These are phyloP conservation scores for Muscicapa comitata DNA, from an alignment of 2,797 vertebrate genomes.

Conservation along the genomic window DNA sequence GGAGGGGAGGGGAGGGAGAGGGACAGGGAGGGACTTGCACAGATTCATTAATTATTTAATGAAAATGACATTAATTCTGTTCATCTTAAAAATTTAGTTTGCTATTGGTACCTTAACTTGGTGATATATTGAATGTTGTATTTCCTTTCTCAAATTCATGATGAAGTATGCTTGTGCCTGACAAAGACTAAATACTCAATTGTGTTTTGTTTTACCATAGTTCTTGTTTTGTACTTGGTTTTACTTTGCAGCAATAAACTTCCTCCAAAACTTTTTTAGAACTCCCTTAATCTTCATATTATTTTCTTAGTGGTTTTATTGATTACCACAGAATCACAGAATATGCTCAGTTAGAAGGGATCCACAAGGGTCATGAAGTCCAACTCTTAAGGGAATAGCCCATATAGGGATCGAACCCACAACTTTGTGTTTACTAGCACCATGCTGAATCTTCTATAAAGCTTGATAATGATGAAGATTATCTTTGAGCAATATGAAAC, in stretches of 20 bases:
- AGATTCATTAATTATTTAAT: not conserved
- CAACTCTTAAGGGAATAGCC: not conserved
- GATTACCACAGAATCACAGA: not conserved
- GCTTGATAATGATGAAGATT: not conserved
- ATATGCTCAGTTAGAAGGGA: not conserved
- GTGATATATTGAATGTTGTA: not conserved
- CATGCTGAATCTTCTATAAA: not conserved
- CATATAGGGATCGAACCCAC: not conserved
- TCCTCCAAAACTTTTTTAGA: not conserved
- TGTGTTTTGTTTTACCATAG: not conserved
- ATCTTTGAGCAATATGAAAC: not conserved
- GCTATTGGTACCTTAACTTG: not conserved
- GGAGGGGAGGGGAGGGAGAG: too few relatives aligned
- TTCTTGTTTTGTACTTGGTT: not conserved
- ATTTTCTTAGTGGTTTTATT: not conserved
- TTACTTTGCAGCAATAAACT: not conserved
- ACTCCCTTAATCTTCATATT: not conserved
- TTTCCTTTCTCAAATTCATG: not conserved
- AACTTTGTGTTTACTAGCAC: not conserved
- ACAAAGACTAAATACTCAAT: not conserved
- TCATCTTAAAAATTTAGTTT: not conserved
- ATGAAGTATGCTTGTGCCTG: not conserved
- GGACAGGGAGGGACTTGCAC: accelerated
- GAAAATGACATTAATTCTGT: not conserved
- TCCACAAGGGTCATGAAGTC: not conserved